Base-by-base conservation (phyloP, 2,888 invertebrate genomes). In the Lamellibrachia columna region DNA sequence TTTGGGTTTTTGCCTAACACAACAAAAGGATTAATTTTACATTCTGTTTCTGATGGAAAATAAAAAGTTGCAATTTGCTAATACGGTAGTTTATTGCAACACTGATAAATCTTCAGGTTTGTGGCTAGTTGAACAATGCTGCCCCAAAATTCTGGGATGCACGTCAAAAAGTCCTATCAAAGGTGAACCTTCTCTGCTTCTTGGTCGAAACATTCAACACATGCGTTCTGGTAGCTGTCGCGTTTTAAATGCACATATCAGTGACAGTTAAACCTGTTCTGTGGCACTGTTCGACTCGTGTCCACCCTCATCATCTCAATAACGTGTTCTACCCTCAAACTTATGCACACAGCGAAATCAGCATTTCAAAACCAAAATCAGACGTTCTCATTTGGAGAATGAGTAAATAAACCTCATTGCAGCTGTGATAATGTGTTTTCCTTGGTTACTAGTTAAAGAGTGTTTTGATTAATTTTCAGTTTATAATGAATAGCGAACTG, bases 361-460 rank as follows among this genome's bases (percentile, higher is more conserved):
- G 75, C 75, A 75, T 75, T 75, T 75, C 4, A 22, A 75, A 15
- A 15, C 75, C 22, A 15, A 75, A n/a, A 75, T 75, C 75, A 75
- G 75, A n/a, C 22, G 75, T 75, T 75, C 75, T 22, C 75, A n/a
- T 75, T 75, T 75, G 75, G 75, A 15, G n/a, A 75, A 75, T 22
- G 75, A 75, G 75, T 75, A 75, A 75, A 75, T 75, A 75, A 75
- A 75, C 75, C 75, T 75, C 75, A 75, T 75, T 75, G 75, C 75
- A n/a, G 75, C 75, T 75, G 75, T 75, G 75, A 75, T 75, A 75
- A 75, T 75, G 75, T 75, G 22, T 75, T 75, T 75, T 75, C 75
- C 75, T 75, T n/a, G n/a, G 75, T 75, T 75, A 75, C 75, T 75
- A 75, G 75, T 75, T 75, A 75, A 58, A 58, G 58, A 58, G 75